These are phyloP conservation scores for Gymnothorax javanicus DNA, from an alignment of 2,797 vertebrate species.

Conservation along the genomic window DNA sequence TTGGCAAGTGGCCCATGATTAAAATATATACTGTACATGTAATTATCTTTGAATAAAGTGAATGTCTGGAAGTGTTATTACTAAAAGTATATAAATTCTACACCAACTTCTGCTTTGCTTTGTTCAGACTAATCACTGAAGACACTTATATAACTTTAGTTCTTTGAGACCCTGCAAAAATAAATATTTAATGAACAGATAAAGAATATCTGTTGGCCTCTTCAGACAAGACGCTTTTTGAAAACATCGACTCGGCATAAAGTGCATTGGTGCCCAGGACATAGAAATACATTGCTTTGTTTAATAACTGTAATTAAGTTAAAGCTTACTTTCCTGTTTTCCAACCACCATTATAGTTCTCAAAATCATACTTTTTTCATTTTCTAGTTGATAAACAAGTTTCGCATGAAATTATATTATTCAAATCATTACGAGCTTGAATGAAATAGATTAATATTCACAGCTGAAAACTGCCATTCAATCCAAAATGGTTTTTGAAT, in stretches of 20 bases:
- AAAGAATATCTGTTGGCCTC: neutral
- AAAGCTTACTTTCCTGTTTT: conserved; percentile 31
- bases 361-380: conserved; percentile 24
- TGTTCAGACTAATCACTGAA: neutral
- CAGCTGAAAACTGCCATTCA: conserved; percentile 13
- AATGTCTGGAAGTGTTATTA: no score
- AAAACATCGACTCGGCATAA: conserved; percentile 29
- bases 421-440: conserved; percentile 42
- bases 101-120: neutral
- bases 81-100: no score
- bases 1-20: no score
- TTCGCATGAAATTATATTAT: conserved; percentile 48
- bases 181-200: conserved; percentile 14
- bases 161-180: conserved; percentile 22
- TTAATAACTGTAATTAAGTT: conserved; percentile 17
- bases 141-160: neutral
- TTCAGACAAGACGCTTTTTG: conserved; percentile 5
- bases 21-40: no score
- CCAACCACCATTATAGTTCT: conserved; percentile 21
- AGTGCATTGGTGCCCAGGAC: conserved; percentile 14
- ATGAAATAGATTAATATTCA: conserved; percentile 36
- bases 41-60: no score
- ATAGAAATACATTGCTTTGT: conserved; percentile 1
- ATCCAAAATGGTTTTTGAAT: conserved; percentile 55
- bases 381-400: conserved; percentile 40